Conservation (phyloP, 1,140 invertebrate genomes). For the Pogonognathellus flavescens region DNA sequence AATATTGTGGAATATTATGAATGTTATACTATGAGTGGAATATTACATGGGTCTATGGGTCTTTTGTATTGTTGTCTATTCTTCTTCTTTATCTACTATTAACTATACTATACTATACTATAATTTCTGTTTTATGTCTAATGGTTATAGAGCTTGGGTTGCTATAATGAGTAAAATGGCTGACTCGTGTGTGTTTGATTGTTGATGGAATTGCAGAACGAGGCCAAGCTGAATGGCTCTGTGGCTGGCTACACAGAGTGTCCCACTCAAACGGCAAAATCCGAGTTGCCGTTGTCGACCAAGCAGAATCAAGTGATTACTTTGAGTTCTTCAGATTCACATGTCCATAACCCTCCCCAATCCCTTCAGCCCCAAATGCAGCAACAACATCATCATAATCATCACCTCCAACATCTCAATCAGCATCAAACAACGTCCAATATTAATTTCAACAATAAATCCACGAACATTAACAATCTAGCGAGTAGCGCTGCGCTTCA, state of each 20-base stretch:
- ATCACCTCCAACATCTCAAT: neutral
- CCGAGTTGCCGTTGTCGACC: constrained; percentile 48
- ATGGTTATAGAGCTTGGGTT: neutral
- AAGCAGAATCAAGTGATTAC: constrained; percentile 61
- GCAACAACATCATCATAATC: constrained; percentile 17
- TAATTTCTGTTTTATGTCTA: neutral
- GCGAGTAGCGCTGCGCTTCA: neutral
- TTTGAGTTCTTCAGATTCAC: constrained; percentile 54
- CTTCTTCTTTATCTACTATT: neutral
- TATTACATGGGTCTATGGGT: neutral
- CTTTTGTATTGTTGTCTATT: neutral
- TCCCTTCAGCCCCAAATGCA: constrained; percentile 6
- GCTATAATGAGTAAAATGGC: neutral
- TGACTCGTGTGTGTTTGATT: constrained; percentile 50
- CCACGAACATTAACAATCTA: constrained; percentile 30
- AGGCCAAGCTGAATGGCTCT: constrained; percentile 64
- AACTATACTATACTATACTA: neutral
- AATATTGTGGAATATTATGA: neutral
- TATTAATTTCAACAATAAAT: constrained; percentile 9
- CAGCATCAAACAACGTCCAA: constrained; percentile 16
- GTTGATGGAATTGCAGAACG: constrained; percentile 61
- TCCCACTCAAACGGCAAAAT: constrained; percentile 50
- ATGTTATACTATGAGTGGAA: too few relatives aligned
- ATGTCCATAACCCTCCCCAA: constrained; percentile 9
- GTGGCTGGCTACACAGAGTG: constrained; percentile 63